phyloP scores from a whole-genome alignment of 53 echinoderm and acorn worm genomes.

The Echinometra lucunter region DNA sequence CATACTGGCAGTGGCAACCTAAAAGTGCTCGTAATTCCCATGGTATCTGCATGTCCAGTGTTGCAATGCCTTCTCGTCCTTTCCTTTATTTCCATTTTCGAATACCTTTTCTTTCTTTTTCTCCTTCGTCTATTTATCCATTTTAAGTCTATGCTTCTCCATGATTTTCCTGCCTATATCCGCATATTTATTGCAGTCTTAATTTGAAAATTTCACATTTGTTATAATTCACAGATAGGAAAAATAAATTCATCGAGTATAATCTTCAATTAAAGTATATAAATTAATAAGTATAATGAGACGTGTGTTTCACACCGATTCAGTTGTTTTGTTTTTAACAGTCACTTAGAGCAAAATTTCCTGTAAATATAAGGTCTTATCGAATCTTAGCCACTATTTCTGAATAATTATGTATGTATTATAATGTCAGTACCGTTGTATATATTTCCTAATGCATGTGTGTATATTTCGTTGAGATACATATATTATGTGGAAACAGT shows the following conservation, averaged over 20 bases:
- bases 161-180: too few relatives aligned
- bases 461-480: slow-evolving; percentile 35
- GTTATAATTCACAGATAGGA: too few relatives aligned
- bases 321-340: background rate
- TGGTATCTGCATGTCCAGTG: background rate
- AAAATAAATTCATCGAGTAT: too few relatives aligned
- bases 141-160: too few relatives aligned
- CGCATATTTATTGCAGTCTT: too few relatives aligned
- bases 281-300: too few relatives aligned
- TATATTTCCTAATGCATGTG: slow-evolving; percentile 45
- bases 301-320: too few relatives aligned
- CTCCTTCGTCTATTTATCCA: too few relatives aligned
- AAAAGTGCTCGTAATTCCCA: background rate
- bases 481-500: slow-evolving; percentile 43
- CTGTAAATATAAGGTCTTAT: slow-evolving; percentile 10
- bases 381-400: slow-evolving; percentile 50
- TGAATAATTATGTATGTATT: background rate
- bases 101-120: too few relatives aligned
- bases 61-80: background rate
- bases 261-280: too few relatives aligned
- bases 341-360: background rate
- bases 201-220: too few relatives aligned
- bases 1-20: background rate
- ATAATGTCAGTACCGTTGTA: background rate
- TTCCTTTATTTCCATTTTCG: too few relatives aligned